These are phyloP conservation scores for Schizotus pectinicornis DNA, from an alignment of 2,888 invertebrate species.

Conservation along the genomic window DNA sequence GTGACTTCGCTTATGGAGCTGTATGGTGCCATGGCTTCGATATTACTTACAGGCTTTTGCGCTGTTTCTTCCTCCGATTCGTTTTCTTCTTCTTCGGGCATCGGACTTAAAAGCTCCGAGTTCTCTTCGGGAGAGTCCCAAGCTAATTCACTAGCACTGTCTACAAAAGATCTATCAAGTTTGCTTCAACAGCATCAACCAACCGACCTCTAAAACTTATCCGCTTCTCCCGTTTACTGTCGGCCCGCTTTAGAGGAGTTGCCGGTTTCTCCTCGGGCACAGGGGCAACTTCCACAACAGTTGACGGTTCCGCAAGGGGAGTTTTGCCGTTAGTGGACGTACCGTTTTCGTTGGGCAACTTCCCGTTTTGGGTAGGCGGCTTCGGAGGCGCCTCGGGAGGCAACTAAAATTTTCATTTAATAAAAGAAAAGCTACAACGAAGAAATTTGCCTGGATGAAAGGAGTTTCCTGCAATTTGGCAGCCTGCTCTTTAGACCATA, in stretches of 20 bases:
- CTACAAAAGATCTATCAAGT: conserved; percentile 45
- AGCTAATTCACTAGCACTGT: conserved; percentile 61
- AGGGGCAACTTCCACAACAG: conserved; percentile 23
- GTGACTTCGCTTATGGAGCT: conserved; percentile 64
- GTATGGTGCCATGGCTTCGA: conserved; percentile 59
- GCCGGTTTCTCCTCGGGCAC: conserved; percentile 38
- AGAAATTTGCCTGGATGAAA: conserved; percentile 16
- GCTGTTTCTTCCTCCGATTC: conserved; percentile 41
- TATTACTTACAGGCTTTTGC: conserved; percentile 59
- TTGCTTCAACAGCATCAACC: background rate
- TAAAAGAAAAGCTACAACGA: background rate
- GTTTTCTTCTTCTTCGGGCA: conserved; percentile 55
- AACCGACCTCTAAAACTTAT: conserved; percentile 66
- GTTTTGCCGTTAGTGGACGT: conserved; percentile 31
- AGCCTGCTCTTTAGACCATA: conserved; percentile 77
- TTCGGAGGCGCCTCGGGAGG: conserved; percentile 14
- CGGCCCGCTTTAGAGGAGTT: conserved; percentile 41
- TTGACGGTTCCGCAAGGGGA: conserved; percentile 1
- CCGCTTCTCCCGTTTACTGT: conserved; percentile 57
- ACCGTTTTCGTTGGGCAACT: conserved; percentile 48
- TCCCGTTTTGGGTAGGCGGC: conserved; percentile 50
- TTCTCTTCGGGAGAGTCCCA: conserved; percentile 66
- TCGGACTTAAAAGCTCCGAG: conserved; percentile 52
- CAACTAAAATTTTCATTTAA: conserved; percentile 9
- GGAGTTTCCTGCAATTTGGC: conserved; percentile 66